Percentiles rank a stretch among this genome's conserved stretches.
Conservation (phyloP, 2,113 vertebrate species). For the Ammodytes dubius region DNA sequence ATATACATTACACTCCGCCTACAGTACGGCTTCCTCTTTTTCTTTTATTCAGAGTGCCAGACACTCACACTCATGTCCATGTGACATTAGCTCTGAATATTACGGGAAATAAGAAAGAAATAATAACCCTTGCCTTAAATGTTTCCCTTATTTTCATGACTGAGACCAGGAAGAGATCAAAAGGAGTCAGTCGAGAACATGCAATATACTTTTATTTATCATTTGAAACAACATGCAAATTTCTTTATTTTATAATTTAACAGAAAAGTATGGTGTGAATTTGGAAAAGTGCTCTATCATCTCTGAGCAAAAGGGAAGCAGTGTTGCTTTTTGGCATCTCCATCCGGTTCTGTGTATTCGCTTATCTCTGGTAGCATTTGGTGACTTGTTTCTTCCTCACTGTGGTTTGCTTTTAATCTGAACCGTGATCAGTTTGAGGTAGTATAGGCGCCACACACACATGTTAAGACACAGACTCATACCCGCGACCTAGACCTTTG, state of each 20-base stretch:
- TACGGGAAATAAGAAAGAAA: background rate
- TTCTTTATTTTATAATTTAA: background rate
- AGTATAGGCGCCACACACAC: conserved; percentile 7
- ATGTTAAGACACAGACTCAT: background rate
- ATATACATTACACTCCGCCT: conserved; percentile 33
- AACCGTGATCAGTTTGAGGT: conserved; percentile 35
- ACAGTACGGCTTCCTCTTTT: conserved; percentile 10
- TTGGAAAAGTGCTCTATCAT: conserved; percentile 19
- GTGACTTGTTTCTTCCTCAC: conserved; percentile 44
- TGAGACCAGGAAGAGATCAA: background rate
- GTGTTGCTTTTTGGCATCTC: conserved; percentile 28
- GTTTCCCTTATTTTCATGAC: background rate
- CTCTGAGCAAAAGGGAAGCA: conserved; percentile 42
- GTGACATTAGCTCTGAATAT: background rate
- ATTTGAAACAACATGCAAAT: background rate
- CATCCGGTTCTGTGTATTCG: conserved; percentile 13
- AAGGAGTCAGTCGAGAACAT: background rate
- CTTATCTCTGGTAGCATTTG: conserved; percentile 56
- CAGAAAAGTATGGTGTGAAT: background rate
- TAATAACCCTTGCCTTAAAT: background rate
- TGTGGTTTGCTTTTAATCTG: conserved; percentile 54
- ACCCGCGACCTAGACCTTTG: conserved; percentile 21
- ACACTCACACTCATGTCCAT: background rate
- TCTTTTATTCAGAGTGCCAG: conserved; percentile 11
- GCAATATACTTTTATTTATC: background rate